Conservation (phyloP, 2,113 vertebrate genomes). For the Corythoichthys haematopterus region DNA sequence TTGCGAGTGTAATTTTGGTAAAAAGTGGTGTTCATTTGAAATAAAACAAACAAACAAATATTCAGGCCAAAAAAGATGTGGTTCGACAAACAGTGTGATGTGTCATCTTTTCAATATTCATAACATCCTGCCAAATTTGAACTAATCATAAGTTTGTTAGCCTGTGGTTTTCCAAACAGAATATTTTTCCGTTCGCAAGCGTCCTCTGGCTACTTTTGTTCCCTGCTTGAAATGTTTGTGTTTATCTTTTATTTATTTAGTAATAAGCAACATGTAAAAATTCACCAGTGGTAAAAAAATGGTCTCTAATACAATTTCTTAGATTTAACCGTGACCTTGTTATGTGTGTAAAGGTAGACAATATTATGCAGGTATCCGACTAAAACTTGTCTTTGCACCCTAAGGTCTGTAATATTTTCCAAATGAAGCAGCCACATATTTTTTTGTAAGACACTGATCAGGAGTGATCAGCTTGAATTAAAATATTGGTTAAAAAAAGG, state of each 20-base stretch:
- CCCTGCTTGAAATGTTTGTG: conserved; percentile 48
- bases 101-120: conserved; percentile 30
- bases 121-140: conserved; percentile 44
- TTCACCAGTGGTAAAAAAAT: conserved; percentile 57
- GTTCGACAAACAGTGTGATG: conserved; percentile 29
- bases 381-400: conserved; percentile 39
- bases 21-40: background rate
- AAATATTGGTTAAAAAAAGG: conserved; percentile 59
- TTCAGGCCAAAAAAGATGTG: conserved; percentile 3
- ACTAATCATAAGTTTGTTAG: conserved; percentile 29
- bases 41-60: background rate
- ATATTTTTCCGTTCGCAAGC: conserved; percentile 21
- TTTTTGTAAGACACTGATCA: conserved; percentile 62
- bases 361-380: conserved; percentile 64
- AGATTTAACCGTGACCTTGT: conserved; percentile 69
- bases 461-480: conserved; percentile 67
- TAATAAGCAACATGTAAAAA: conserved; percentile 49
- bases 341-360: conserved; percentile 56
- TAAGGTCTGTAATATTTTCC: conserved; percentile 41
- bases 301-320: conserved; percentile 70
- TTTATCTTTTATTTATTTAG: conserved; percentile 30
- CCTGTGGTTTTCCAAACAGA: conserved; percentile 33
- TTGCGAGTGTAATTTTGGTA: background rate
- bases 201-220: conserved; percentile 25
- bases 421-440: conserved; percentile 62